Conservation (phyloP, 1,140 invertebrate genomes). For the Campoletis sonorensis region DNA sequence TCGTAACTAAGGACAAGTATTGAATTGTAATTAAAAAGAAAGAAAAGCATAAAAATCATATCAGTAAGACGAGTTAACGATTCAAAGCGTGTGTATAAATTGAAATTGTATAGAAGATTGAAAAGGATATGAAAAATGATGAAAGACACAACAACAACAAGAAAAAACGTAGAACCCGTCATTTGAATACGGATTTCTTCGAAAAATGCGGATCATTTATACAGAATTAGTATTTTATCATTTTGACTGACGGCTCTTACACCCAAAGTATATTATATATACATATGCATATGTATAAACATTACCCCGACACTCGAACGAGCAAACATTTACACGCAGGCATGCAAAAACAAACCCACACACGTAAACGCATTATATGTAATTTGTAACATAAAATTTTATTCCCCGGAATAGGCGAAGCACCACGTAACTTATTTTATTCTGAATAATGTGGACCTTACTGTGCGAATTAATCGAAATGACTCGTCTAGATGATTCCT, state of each 20-base stretch:
- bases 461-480: conserved; percentile 52
- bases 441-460: conserved; percentile 65
- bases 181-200: conserved; percentile 42
- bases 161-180: neutral
- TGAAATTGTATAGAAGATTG: conserved; percentile 63
- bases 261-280: conserved; percentile 64
- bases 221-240: conserved; percentile 62
- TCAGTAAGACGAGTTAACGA: conserved; percentile 53
- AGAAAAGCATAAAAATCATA: conserved; percentile 53
- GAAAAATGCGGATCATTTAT: conserved; percentile 47
- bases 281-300: no score
- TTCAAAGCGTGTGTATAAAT: conserved; percentile 55
- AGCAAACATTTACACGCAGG: no score
- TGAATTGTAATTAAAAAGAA: conserved; percentile 45
- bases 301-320: no score
- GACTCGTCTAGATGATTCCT: conserved; percentile 41
- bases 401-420: conserved; percentile 60
- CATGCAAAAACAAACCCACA: neutral
- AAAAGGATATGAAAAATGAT: neutral
- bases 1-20: conserved; percentile 21
- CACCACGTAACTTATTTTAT: conserved; percentile 72
- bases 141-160: no score
- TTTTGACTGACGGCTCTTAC: conserved; percentile 68
- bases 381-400: conserved; percentile 72
- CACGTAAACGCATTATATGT: conserved; percentile 59